phyloP scores from a whole-genome alignment of 2,888 invertebrate species.

The Hirudinaria manillensis region DNA sequence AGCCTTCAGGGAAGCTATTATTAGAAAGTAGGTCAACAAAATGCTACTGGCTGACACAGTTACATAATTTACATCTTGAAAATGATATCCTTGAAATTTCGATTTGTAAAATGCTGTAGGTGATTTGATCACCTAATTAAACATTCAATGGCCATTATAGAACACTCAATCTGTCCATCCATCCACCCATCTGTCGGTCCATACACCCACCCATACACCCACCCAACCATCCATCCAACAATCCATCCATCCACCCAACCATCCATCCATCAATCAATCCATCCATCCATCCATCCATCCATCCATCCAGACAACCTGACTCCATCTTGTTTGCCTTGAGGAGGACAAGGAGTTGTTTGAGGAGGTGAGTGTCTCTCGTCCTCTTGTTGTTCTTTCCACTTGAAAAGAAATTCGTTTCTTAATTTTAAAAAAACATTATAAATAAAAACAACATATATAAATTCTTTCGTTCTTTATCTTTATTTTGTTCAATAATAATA shows the following conservation, averaged over 20 bases:
- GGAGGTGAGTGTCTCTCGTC: conserved; percentile 77
- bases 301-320: conserved; percentile 41
- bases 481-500: neutral
- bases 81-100: neutral
- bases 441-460: too few species aligned
- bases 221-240: too few species aligned
- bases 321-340: conserved; percentile 49
- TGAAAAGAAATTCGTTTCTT: conserved; percentile 31
- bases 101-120: too few species aligned
- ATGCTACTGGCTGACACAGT: neutral
- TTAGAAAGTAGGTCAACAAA: neutral
- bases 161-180: neutral
- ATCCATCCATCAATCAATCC: too few species aligned
- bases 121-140: too few species aligned
- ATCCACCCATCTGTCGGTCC: neutral
- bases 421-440: too few species aligned
- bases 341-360: conserved; percentile 62
- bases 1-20: conserved; percentile 35
- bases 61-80: neutral
- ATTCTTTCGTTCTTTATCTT: too few species aligned
- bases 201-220: too few species aligned
- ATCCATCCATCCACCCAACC: too few species aligned
- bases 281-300: too few species aligned
- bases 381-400: conserved; percentile 79
- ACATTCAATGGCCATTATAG: neutral